phyloP scores from a whole-genome alignment of 2,888 invertebrate genomes.

The Cantharis rufa region DNA sequence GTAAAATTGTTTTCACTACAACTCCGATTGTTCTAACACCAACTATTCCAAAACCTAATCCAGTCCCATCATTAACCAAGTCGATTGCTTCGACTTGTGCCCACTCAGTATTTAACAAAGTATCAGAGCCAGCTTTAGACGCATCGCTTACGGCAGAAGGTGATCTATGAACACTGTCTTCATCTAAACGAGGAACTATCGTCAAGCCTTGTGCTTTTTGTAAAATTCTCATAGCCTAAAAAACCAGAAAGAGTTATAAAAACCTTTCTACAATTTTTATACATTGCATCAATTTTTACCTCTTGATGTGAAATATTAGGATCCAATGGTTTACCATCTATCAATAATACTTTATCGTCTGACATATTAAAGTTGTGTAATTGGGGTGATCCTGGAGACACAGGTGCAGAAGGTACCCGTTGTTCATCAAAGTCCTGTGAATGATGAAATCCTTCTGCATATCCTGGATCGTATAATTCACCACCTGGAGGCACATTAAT shows the following conservation, averaged over 20 bases:
- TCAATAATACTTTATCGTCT: slow-evolving; percentile 82
- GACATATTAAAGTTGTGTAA: slow-evolving; percentile 76
- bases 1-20: slow-evolving; percentile 98
- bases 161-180: slow-evolving; percentile 57
- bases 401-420: slow-evolving; percentile 75
- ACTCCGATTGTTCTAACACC: slow-evolving; percentile 97
- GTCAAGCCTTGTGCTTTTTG: slow-evolving; percentile 75
- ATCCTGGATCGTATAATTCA: slow-evolving; percentile 62
- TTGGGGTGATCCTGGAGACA: slow-evolving; percentile 71
- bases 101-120: slow-evolving; percentile 86
- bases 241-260: slow-evolving; percentile 2
- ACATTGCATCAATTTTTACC: slow-evolving; percentile 50
- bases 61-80: slow-evolving; percentile 95
- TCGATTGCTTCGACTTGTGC: slow-evolving; percentile 98
- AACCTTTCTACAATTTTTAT: background rate
- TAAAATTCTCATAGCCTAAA: slow-evolving; percentile 68
- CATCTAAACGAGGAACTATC: slow-evolving; percentile 59
- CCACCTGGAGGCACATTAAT: slow-evolving; percentile 66
- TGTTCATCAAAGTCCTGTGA: slow-evolving; percentile 74
- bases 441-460: slow-evolving; percentile 54
- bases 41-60: slow-evolving; percentile 97
- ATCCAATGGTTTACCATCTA: slow-evolving; percentile 78
- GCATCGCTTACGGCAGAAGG: slow-evolving; percentile 71
- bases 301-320: slow-evolving; percentile 84
- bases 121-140: slow-evolving; percentile 69